Evolutionary conservation across 2,888 invertebrate genomes (phyloP).

Genomic region (Temnothorax unifasciatus): DNA sequence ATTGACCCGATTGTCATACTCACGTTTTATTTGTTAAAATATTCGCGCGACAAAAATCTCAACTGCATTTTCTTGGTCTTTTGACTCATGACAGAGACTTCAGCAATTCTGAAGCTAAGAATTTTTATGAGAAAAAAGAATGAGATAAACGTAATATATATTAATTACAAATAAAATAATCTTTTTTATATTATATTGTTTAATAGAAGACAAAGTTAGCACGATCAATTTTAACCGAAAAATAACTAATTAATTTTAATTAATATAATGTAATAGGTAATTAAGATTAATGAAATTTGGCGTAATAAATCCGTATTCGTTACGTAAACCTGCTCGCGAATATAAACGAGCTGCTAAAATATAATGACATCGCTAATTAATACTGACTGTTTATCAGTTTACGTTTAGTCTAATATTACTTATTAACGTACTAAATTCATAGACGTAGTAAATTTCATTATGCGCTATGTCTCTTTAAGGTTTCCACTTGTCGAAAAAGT

Average conservation of each 20-base stretch:
- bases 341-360: neutral
- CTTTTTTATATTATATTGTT: neutral
- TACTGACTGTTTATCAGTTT: neutral
- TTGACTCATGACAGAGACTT: neutral
- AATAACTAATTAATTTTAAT: conserved; percentile 17
- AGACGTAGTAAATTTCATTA: neutral
- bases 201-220: neutral
- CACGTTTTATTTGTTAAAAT: neutral
- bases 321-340: neutral
- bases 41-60: neutral
- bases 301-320: neutral
- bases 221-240: neutral
- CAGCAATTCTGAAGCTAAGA: neutral
- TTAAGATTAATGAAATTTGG: neutral
- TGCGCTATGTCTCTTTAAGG: neutral
- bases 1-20: neutral
- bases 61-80: neutral
- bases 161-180: neutral
- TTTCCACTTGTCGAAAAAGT: neutral
- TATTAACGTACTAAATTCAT: neutral
- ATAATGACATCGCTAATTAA: neutral
- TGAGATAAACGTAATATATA: neutral
- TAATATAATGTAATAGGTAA: neutral
- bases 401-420: neutral
- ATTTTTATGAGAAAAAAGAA: neutral